Conservation (phyloP, 2,113 vertebrate species). For the Spilogale gracilis region DNA sequence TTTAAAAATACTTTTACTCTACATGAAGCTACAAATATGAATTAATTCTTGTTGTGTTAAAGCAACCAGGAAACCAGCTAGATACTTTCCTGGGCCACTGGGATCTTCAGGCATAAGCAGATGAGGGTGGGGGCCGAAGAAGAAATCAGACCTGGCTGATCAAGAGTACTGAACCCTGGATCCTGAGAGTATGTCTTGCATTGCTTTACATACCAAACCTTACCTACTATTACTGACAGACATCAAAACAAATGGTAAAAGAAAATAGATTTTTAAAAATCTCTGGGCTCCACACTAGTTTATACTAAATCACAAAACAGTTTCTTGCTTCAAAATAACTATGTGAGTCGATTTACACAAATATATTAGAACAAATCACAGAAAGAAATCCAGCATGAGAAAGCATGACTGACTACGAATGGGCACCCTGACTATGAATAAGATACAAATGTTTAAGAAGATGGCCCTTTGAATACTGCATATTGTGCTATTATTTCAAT, state of each 20-base stretch:
- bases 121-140: fast-evolving
- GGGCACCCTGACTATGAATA: neutral
- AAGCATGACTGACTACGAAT: constrained; percentile 28
- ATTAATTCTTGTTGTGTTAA: neutral
- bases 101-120: neutral
- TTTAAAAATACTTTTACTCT: constrained; percentile 4
- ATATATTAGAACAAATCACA: constrained; percentile 20
- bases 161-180: neutral
- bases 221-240: neutral
- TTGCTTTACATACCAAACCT: neutral
- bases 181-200: neutral
- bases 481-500: neutral
- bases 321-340: constrained; percentile 38
- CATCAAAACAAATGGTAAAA: constrained; percentile 21
- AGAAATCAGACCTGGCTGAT: neutral
- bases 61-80: neutral
- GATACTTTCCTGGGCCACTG: neutral
- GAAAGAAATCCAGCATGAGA: constrained; percentile 40
- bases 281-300: neutral
- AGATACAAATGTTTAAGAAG: constrained; percentile 22
- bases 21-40: neutral
- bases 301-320: constrained; percentile 42
- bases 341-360: constrained; percentile 37
- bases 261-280: neutral
- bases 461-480: neutral